Conservation (phyloP, 2,797 vertebrate genomes). For the Pyrocephalus nanus region DNA sequence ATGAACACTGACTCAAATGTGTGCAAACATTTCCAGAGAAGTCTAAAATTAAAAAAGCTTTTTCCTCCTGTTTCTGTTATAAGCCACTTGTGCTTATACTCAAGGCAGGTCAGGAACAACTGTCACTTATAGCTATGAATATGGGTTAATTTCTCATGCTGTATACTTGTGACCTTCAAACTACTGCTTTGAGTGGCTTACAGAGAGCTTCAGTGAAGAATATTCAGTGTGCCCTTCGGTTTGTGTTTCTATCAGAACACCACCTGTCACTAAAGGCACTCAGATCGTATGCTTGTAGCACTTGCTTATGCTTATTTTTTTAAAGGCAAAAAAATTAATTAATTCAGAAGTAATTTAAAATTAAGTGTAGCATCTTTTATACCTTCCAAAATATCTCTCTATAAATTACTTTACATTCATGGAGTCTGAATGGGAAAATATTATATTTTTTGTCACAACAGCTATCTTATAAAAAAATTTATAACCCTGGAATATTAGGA, state of each 20-base stretch:
- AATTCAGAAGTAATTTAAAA: not conserved
- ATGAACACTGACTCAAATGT: not conserved
- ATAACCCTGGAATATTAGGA: not conserved
- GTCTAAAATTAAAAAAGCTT: not conserved
- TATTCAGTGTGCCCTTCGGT: not conserved
- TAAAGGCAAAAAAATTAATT: not conserved
- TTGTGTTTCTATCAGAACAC: not conserved
- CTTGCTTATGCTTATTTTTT: not conserved
- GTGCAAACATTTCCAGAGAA: not conserved
- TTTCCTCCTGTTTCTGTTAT: not conserved
- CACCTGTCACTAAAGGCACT: not conserved
- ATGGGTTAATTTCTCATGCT: not conserved
- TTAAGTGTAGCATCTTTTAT: not conserved
- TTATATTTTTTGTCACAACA: not conserved
- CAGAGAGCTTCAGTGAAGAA: not conserved
- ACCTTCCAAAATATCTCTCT: not conserved
- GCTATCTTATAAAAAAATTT: not conserved
- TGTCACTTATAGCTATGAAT: not conserved
- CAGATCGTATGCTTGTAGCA: not conserved
- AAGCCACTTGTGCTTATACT: not conserved
- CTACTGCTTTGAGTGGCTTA: not conserved
- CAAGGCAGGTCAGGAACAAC: not conserved
- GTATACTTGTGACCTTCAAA: constrained; percentile 24
- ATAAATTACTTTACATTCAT: not conserved
- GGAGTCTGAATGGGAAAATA: not conserved